A percentile compares a stretch with the other conserved stretches of the same genome.
Conservation (phyloP, 2,888 invertebrate genomes). For the Rhagonycha lutea region DNA sequence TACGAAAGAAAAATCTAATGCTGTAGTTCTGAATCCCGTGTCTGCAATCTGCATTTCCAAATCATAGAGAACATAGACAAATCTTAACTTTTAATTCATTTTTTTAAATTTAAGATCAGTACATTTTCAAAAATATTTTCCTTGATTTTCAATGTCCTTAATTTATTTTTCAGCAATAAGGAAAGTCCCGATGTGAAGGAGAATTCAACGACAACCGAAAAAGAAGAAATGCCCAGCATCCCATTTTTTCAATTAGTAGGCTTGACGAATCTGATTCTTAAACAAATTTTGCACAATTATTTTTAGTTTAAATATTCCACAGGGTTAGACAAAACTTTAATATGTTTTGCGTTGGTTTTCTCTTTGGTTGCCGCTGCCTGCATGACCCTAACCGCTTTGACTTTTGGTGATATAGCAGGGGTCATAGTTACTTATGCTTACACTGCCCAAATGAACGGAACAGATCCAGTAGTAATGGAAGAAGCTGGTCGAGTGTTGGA, state of each 20-base stretch:
- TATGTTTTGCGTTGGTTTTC: slow-evolving; percentile 62
- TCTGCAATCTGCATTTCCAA: too few species aligned
- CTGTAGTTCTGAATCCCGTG: too few species aligned
- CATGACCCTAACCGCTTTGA: slow-evolving; percentile 68
- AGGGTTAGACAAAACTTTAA: slow-evolving; percentile 60
- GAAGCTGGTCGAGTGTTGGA: not conserved
- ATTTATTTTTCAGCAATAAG: not conserved
- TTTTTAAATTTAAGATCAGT: too few species aligned
- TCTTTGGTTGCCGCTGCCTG: slow-evolving; percentile 64
- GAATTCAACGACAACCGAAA: not conserved
- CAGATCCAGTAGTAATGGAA: not conserved
- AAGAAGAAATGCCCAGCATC: not conserved
- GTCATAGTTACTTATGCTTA: slow-evolving; percentile 58
- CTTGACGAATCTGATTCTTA: slow-evolving; percentile 46
- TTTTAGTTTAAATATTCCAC: slow-evolving; percentile 71
- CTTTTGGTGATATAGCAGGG: slow-evolving; percentile 68
- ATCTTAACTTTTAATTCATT: too few species aligned
- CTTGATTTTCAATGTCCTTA: too few species aligned
- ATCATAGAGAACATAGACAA: too few species aligned
- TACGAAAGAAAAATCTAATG: too few species aligned
- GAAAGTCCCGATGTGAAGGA: not conserved
- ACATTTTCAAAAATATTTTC: too few species aligned
- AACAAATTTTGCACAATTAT: slow-evolving; percentile 55
- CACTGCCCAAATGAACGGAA: not conserved
- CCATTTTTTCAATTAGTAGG: not conserved